These are phyloP conservation scores for Echiichthys vipera DNA, from an alignment of 2,797 vertebrate genomes.

Conservation along the genomic window DNA sequence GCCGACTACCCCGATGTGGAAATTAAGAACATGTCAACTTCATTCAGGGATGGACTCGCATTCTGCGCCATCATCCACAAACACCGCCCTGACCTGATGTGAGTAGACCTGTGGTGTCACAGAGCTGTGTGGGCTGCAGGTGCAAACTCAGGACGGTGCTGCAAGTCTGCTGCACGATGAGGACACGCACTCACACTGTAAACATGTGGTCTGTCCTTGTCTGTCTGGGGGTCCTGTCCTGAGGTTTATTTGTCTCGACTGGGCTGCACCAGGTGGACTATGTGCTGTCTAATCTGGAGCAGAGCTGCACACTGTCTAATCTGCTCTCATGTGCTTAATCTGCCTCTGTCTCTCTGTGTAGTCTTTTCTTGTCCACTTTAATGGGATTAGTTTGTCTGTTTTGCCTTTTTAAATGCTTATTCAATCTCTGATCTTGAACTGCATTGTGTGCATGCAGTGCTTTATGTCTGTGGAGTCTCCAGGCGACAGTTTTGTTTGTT, in stretches of 20 bases:
- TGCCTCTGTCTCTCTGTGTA: conserved; percentile 16
- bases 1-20: conserved; percentile 85
- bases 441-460: background rate
- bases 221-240: background rate
- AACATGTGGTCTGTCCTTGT: background rate
- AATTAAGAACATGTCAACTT: conserved; percentile 86
- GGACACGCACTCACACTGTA: no score
- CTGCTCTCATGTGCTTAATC: conserved; percentile 46
- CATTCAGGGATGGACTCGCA: conserved; percentile 90
- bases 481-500: background rate
- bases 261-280: background rate
- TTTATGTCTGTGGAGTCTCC: background rate
- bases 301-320: conserved; percentile 38
- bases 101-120: conserved; percentile 67
- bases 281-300: conserved; percentile 51
- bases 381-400: conserved; percentile 33
- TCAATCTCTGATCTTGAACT: background rate
- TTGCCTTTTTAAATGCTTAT: conserved; percentile 1
- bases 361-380: conserved; percentile 35
- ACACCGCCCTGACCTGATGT: conserved; percentile 90
- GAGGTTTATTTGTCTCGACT: background rate
- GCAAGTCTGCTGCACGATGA: no score
- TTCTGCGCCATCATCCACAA: conserved; percentile 92
- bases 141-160: background rate
- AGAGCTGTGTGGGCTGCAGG: background rate